Evolutionary conservation across 64 coral and sea anemone genomes (phyloP).

Genomic region (Dendronephthya gigantea): DNA sequence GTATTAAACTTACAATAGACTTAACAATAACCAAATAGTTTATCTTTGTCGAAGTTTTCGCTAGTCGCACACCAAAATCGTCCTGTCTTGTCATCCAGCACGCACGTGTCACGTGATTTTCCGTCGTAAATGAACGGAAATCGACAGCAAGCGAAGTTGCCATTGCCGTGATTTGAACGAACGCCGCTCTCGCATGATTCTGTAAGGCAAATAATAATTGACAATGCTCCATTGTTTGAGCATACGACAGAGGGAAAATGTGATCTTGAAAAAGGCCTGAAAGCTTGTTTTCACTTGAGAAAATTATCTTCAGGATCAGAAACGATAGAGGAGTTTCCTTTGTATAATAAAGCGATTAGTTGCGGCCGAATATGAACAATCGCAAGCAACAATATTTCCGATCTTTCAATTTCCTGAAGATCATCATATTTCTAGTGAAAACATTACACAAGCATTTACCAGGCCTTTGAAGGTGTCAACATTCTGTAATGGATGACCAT

Average conservation of each 20-base stretch:
- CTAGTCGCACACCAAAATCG: conserved; percentile 55
- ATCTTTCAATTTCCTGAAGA: too few relatives aligned
- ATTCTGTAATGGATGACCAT: not conserved
- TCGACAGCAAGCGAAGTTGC: conserved; percentile 39
- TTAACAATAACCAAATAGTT: conserved; percentile 47
- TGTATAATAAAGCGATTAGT: too few relatives aligned
- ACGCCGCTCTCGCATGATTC: conserved; percentile 45
- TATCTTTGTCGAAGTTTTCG: conserved; percentile 22
- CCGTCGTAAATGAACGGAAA: conserved; percentile 53
- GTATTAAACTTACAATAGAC: not conserved
- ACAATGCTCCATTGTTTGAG: too few relatives aligned
- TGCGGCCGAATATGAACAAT: too few relatives aligned
- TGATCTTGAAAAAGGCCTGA: too few relatives aligned
- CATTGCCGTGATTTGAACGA: conserved; percentile 38
- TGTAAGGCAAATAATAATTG: conserved; percentile 5
- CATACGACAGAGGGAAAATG: too few relatives aligned
- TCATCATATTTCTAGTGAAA: too few relatives aligned
- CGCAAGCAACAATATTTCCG: too few relatives aligned
- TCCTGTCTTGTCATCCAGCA: conserved; percentile 7
- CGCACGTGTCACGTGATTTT: conserved; percentile 40
- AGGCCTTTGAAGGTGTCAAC: not conserved
- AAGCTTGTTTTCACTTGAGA: too few relatives aligned
- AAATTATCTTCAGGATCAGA: too few relatives aligned
- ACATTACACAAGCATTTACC: too few relatives aligned
- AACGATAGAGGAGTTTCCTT: too few relatives aligned